These are phyloP conservation scores for Dinocampus coccinellae DNA, from an alignment of 2,888 invertebrate genomes.

Conservation along the genomic window DNA sequence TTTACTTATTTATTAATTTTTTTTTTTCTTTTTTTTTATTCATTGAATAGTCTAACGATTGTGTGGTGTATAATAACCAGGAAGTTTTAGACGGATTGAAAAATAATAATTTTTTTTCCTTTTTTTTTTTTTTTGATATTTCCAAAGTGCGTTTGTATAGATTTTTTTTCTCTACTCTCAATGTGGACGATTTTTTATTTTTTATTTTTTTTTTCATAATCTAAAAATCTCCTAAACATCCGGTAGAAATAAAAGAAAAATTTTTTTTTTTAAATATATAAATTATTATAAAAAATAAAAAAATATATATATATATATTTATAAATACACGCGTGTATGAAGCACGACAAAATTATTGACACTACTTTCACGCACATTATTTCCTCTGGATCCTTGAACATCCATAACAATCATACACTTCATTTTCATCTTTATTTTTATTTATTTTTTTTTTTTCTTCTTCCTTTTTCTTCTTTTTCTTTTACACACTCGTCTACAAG, in stretches of 20 bases:
- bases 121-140: neutral
- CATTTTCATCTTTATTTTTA: too few relatives aligned
- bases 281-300: neutral
- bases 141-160: neutral
- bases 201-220: neutral
- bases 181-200: neutral
- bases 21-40: neutral
- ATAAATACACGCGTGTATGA: neutral
- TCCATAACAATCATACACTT: conserved; percentile 10
- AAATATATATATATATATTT: conserved; percentile 5
- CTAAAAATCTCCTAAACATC: neutral
- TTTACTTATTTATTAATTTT: too few relatives aligned
- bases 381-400: conserved; percentile 44
- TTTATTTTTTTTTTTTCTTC: too few relatives aligned
- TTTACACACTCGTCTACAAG: conserved; percentile 14
- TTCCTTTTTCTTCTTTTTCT: too few relatives aligned
- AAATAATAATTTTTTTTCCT: neutral
- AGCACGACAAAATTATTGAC: neutral
- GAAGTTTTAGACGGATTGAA: neutral
- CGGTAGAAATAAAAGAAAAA: neutral
- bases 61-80: neutral
- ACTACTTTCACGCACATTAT: conserved; percentile 30
- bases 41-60: neutral
- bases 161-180: neutral
- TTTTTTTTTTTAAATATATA: too few relatives aligned